These are phyloP conservation scores for Schizopygopsis pylzovi DNA, from an alignment of 2,797 vertebrate genomes.

Conservation along the genomic window DNA sequence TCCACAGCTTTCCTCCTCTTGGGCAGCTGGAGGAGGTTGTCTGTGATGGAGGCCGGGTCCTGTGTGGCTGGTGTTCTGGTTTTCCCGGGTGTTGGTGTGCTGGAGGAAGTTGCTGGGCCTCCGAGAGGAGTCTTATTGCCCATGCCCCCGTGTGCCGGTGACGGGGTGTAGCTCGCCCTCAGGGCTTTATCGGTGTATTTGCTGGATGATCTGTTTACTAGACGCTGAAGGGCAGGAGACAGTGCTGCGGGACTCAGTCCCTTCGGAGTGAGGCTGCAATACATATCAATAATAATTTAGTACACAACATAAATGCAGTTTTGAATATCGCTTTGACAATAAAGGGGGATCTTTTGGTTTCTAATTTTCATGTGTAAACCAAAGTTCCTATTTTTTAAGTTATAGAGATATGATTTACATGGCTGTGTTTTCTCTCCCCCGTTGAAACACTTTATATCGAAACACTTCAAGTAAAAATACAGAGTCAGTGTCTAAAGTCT, in stretches of 20 bases:
- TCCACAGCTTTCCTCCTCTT: conserved; percentile 90
- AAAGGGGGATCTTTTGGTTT: background rate
- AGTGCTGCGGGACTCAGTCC: conserved; percentile 92
- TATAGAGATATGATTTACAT: background rate
- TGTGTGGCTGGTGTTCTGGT: conserved; percentile 84
- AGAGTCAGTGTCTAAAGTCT: background rate
- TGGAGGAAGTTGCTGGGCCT: conserved; percentile 78
- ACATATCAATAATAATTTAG: background rate
- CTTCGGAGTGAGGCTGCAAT: conserved; percentile 91
- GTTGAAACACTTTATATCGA: background rate
- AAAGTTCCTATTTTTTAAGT: background rate
- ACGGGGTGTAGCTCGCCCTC: conserved; percentile 96
- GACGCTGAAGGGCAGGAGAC: conserved; percentile 92
- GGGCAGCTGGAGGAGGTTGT: conserved; percentile 94
- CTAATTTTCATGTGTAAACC: background rate
- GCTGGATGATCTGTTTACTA: conserved; percentile 92
- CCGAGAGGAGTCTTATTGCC: conserved; percentile 86
- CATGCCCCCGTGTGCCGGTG: conserved; percentile 82
- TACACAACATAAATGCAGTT: background rate
- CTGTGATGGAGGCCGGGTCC: conserved; percentile 93
- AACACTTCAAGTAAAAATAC: background rate
- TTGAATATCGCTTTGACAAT: background rate
- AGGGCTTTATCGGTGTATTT: conserved; percentile 98
- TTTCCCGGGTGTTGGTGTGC: conserved; percentile 83
- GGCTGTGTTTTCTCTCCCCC: background rate